Evolutionary conservation across 2,113 vertebrate species (phyloP).

Genomic region (Cyprinodon brontotheroides): DNA sequence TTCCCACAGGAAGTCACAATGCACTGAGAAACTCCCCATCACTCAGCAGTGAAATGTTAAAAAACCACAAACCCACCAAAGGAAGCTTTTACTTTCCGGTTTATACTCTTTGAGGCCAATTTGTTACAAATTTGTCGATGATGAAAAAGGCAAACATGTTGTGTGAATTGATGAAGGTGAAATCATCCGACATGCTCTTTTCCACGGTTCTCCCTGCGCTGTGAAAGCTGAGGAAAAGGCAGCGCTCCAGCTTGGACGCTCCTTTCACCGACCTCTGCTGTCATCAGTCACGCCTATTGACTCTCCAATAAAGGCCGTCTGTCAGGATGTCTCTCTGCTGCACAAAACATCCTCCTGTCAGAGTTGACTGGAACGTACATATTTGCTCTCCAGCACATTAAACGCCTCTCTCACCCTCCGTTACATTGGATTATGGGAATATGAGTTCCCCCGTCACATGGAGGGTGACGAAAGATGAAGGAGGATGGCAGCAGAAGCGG

Average conservation of each 20-base stretch:
- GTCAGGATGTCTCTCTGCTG: constrained; percentile 59
- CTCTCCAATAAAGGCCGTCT: constrained; percentile 74
- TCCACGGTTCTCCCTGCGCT: constrained; percentile 57
- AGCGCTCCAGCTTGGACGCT: constrained; percentile 67
- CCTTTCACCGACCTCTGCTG: constrained; percentile 72
- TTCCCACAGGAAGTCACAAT: constrained; percentile 64
- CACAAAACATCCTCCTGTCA: constrained; percentile 71
- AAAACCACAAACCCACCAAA: constrained; percentile 20
- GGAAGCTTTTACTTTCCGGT: constrained; percentile 33
- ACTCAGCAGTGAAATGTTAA: constrained; percentile 41
- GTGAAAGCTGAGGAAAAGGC: constrained; percentile 69
- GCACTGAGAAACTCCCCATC: constrained; percentile 22
- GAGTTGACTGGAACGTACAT: constrained; percentile 72
- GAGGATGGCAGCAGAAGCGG: constrained; percentile 39
- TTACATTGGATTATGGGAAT: constrained; percentile 74
- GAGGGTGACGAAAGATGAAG: constrained; percentile 18
- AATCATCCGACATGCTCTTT: constrained; percentile 72
- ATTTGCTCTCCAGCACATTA: constrained; percentile 71
- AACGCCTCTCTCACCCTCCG: constrained; percentile 40
- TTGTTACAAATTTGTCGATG: constrained; percentile 70
- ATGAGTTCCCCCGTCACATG: constrained; percentile 65
- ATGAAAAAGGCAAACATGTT: constrained; percentile 65
- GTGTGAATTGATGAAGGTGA: constrained; percentile 67
- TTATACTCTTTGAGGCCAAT: constrained; percentile 43
- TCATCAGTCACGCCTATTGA: constrained; percentile 80